Percentiles rank a stretch among this genome's conserved stretches.
Conservation (phyloP, 2,113 vertebrate species). For the Progne subis region DNA sequence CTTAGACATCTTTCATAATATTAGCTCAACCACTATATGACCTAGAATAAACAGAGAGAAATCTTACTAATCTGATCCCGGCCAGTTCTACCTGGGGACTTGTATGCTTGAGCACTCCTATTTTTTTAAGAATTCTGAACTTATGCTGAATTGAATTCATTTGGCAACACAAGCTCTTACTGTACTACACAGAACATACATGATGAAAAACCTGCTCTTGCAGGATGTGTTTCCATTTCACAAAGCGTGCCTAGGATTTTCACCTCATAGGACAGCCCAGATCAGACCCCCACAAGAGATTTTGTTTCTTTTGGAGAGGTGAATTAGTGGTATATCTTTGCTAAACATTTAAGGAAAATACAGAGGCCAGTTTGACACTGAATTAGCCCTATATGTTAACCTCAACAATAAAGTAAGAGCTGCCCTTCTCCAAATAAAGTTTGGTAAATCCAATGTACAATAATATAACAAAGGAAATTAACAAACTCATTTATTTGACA, state of each 20-base stretch:
- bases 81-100: background rate
- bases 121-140: background rate
- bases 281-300: background rate
- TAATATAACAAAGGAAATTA: background rate
- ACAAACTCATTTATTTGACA: accelerated
- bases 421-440: background rate
- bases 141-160: background rate
- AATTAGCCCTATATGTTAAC: background rate
- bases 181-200: background rate
- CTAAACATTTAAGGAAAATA: background rate
- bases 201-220: background rate
- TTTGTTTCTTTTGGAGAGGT: background rate
- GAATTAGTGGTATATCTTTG: background rate
- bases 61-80: background rate
- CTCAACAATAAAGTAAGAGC: background rate
- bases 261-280: background rate
- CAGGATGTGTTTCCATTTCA: background rate
- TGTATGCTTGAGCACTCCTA: background rate
- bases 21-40: background rate
- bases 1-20: background rate
- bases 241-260: background rate
- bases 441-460: background rate
- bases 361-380: background rate
- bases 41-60: background rate
- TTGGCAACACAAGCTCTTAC: background rate